phyloP scores from a whole-genome alignment of 92 coral and sea anemone species.

The Porites lobata region DNA sequence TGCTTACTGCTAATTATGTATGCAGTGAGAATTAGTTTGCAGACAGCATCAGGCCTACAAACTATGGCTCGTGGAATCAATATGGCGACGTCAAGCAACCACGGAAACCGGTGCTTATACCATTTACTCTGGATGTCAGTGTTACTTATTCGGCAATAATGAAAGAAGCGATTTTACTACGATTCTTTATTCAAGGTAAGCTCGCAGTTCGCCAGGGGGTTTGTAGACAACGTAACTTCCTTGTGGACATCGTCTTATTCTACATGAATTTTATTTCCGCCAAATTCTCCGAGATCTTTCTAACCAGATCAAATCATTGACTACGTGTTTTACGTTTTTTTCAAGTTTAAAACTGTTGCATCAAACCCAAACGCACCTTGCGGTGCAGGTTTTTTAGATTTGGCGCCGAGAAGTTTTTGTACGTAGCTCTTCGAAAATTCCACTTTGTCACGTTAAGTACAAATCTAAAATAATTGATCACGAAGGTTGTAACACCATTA shows the following conservation, averaged over 20 bases:
- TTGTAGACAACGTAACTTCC: background rate
- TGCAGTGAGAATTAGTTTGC: background rate
- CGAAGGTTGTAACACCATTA: background rate
- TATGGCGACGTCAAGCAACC: slow-evolving; percentile 15
- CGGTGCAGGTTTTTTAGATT: background rate
- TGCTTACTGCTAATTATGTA: fast-evolving
- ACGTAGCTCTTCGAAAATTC: background rate
- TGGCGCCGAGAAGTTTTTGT: background rate
- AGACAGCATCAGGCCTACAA: slow-evolving; percentile 48
- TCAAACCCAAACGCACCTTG: background rate
- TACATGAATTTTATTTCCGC: background rate
- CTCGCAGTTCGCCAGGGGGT: slow-evolving; percentile 12
- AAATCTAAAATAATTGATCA: slow-evolving; percentile 14
- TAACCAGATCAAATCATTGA: background rate
- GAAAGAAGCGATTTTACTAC: slow-evolving; percentile 14
- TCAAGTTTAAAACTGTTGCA: background rate
- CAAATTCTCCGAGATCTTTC: background rate
- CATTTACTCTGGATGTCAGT: background rate
- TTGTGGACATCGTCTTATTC: background rate
- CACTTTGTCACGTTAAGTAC: slow-evolving; percentile 21
- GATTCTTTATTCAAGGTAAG: slow-evolving; percentile 35
- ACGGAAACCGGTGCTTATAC: slow-evolving; percentile 4
- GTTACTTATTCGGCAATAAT: background rate
- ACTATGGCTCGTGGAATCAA: slow-evolving; percentile 15
- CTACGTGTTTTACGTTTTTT: background rate